Base-by-base conservation (phyloP, 2,113 vertebrate species). In the Scophthalmus maximus region DNA sequence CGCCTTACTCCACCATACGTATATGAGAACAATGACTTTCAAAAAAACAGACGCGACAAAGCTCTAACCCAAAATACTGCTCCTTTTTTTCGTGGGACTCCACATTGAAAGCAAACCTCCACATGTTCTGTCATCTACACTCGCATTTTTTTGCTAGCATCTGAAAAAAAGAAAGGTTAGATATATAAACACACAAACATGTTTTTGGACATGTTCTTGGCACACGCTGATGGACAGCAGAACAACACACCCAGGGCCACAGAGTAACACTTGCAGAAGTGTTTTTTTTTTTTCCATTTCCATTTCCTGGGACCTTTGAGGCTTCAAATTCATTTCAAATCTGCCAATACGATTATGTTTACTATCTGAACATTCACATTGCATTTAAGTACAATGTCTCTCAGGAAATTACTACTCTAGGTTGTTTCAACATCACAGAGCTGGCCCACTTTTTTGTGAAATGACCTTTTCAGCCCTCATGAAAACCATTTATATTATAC, bases 381-480 rank as follows among this genome's bases (percentile, higher is more conserved):
- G 67, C 46, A 62, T 81, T 82, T 53, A 69, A 60, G 72, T 49
- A 51, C 61, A 64, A 65, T 47, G 72, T 67, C 83, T 83, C 63
- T 18, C 65, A 75, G 72, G 86, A 87, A 88, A 87, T 89, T 68
- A 79, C 53, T 68, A 77, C 78, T 80, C 58, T 47, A 27, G 76
- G 83, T 77, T 83, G 62, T 84, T 76, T 78, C 42, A 62, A 51
- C 79, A 74, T 84, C 79, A 68, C 69, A 76, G 64, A 70, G 66
- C 68, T 82, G 76, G 67, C 58, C 77, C 66, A 68, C 52, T 68
- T 84, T 61, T 85, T 86, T 77, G 72, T 75, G 63, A 74, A 59
- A 7, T 90, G 91, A 93, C 88, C 89, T 91, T 93, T 89, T 74
- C 72, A 73, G 75, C 69, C 40, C 63, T 61, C 65, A 68, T 83